Conservation (phyloP, 2,888 invertebrate species). For the Drosophila lacicola region DNA sequence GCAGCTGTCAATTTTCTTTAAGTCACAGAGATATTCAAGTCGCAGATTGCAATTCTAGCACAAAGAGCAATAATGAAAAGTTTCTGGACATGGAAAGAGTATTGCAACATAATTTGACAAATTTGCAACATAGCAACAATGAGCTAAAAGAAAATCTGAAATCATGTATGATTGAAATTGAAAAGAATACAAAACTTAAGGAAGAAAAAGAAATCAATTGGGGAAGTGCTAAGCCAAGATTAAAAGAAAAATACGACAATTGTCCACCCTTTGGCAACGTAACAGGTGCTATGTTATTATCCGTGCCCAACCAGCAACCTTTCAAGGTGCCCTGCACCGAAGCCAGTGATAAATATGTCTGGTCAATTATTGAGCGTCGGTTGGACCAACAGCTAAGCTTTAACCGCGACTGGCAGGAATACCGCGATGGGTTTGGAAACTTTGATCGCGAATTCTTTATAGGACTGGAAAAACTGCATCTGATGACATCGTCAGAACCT, state of each 20-base stretch:
- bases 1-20: too few relatives aligned
- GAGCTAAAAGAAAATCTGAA: slow-evolving; percentile 1
- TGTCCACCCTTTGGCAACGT: slow-evolving; percentile 5
- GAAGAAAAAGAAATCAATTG: neutral
- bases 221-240: neutral
- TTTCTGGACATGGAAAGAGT: too few relatives aligned
- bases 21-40: too few relatives aligned
- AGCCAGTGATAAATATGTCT: neutral
- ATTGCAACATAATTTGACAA: too few relatives aligned
- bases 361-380: slow-evolving; percentile 35
- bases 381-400: slow-evolving; percentile 3
- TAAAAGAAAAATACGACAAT: neutral
- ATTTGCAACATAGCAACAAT: too few relatives aligned
- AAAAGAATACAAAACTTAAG: neutral
- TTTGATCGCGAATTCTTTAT: slow-evolving; percentile 89
- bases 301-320: neutral
- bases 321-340: slow-evolving; percentile 16
- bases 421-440: slow-evolving; percentile 88
- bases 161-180: too few relatives aligned
- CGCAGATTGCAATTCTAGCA: too few relatives aligned
- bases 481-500: slow-evolving; percentile 70
- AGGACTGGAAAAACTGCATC: slow-evolving; percentile 88
- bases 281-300: neutral
- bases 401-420: slow-evolving; percentile 14
- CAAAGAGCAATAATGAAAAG: neutral